Evolutionary conservation across 2,888 invertebrate species (phyloP).

Genomic region (Drosophila buzzatii): DNA sequence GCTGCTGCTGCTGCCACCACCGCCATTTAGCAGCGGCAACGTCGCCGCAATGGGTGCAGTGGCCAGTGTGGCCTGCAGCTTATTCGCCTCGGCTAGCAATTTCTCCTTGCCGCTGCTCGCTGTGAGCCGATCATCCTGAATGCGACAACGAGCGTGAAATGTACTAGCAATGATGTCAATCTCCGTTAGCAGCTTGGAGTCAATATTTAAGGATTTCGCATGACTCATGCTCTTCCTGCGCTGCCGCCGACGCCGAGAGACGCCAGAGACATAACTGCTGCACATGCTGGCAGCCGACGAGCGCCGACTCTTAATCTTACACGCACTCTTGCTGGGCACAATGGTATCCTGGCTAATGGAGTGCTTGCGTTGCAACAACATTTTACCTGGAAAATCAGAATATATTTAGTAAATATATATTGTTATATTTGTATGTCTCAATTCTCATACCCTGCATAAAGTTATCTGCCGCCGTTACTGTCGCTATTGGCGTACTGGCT

Average conservation of each 20-base stretch:
- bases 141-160: slow-evolving; percentile 86
- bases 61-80: slow-evolving; percentile 67
- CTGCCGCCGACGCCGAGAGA: slow-evolving; percentile 81
- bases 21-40: slow-evolving; percentile 46
- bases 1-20: slow-evolving; percentile 5
- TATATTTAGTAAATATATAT: neutral
- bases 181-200: slow-evolving; percentile 86
- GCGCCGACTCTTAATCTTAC: slow-evolving; percentile 84
- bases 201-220: slow-evolving; percentile 79
- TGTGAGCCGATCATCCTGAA: slow-evolving; percentile 81
- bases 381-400: slow-evolving; percentile 51
- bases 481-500: slow-evolving; percentile 2
- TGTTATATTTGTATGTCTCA: neutral
- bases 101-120: slow-evolving; percentile 80
- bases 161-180: slow-evolving; percentile 87
- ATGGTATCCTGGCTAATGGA: slow-evolving; percentile 55
- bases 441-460: slow-evolving; percentile 41
- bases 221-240: slow-evolving; percentile 82
- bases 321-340: slow-evolving; percentile 62
- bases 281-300: slow-evolving; percentile 85
- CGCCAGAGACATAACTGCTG: slow-evolving; percentile 84
- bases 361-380: slow-evolving; percentile 75
- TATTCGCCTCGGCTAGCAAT: slow-evolving; percentile 86
- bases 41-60: slow-evolving; percentile 43
- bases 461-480: slow-evolving; percentile 32